phyloP scores from a whole-genome alignment of 2,797 vertebrate species.

The Lerista edwardsae region DNA sequence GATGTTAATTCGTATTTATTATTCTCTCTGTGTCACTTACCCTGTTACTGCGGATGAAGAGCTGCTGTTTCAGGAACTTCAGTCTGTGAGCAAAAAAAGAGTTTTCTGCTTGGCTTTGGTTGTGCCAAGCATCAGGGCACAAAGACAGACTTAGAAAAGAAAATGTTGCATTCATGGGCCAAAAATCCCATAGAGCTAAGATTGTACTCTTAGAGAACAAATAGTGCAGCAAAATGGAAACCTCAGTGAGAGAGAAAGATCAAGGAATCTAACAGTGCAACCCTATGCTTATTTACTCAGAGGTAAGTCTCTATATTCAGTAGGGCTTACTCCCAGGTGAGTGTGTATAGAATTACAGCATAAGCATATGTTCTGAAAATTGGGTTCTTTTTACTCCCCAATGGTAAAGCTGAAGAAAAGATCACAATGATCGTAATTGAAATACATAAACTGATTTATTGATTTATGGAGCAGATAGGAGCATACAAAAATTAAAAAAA shows the following conservation, averaged over 20 bases:
- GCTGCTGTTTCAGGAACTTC: conserved; percentile 48
- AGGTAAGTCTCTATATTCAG: too few relatives aligned
- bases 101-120: conserved; percentile 32
- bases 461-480: too few relatives aligned
- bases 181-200: conserved; percentile 22
- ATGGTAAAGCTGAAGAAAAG: too few relatives aligned
- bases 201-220: background rate
- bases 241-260: background rate
- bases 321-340: too few relatives aligned
- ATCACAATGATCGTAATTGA: too few relatives aligned
- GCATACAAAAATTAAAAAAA: too few relatives aligned
- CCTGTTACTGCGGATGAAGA: conserved; percentile 46
- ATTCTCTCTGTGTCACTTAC: conserved; percentile 39
- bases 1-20: conserved; percentile 61
- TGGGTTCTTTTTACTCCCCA: too few relatives aligned
- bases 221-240: background rate
- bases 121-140: conserved; percentile 20
- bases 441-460: too few relatives aligned
- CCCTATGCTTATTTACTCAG: background rate
- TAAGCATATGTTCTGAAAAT: too few relatives aligned
- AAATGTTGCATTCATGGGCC: background rate
- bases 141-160: conserved; percentile 27
- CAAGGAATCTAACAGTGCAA: background rate
- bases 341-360: too few relatives aligned
- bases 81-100: conserved; percentile 32